Percentiles rank a stretch among this genome's conserved stretches.
Conservation (phyloP, 1,140 invertebrate genomes). For the Phymastichus coffea region DNA sequence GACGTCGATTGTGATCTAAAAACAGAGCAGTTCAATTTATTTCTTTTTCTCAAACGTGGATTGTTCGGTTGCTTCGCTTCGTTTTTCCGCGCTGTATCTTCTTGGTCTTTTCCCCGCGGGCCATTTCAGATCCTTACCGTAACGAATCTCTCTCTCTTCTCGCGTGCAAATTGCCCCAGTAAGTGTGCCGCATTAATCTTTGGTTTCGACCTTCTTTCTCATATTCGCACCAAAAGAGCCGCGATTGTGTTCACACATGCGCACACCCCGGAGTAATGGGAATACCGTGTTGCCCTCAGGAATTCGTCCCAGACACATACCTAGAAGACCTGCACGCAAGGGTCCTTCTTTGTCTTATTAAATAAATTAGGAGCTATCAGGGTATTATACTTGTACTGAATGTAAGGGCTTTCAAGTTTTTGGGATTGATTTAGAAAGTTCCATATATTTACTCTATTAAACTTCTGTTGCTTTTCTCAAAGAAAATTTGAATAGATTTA, state of each 20-base stretch:
- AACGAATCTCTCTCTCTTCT: background rate
- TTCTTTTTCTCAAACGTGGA: no score
- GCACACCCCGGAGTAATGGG: constrained; percentile 36
- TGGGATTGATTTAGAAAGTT: constrained; percentile 14
- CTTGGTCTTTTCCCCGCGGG: background rate
- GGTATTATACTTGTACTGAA: no score
- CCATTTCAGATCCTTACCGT: background rate
- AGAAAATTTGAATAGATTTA: no score
- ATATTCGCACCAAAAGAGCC: background rate
- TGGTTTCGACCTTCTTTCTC: constrained; percentile 42
- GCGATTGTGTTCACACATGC: background rate
- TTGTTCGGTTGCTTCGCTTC: no score
- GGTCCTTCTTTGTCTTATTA: constrained; percentile 40
- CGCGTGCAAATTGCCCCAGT: constrained; percentile 55
- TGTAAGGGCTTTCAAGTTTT: no score
- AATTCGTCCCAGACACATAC: constrained; percentile 35
- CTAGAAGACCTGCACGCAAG: constrained; percentile 16
- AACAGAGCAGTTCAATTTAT: constrained; percentile 2
- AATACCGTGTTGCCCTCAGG: constrained; percentile 41
- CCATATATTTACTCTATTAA: no score
- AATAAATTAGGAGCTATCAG: constrained; percentile 39
- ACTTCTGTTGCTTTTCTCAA: no score
- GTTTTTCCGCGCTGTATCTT: background rate
- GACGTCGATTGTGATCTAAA: no score
- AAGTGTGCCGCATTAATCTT: constrained; percentile 59